phyloP scores from a whole-genome alignment of 2,888 invertebrate genomes.

The Catonia carolina region DNA sequence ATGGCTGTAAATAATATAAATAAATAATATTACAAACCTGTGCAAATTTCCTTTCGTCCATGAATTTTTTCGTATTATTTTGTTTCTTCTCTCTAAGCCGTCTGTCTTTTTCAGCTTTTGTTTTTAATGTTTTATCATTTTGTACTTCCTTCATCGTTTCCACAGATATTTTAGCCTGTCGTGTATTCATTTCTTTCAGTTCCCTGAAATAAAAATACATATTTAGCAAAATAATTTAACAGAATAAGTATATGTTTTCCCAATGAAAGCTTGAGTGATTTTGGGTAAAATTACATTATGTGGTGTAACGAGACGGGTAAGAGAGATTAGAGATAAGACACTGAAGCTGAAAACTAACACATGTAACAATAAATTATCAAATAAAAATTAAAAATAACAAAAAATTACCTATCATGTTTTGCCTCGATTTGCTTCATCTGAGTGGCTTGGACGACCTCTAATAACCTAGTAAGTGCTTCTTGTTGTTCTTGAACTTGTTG shows the following conservation, averaged over 20 bases:
- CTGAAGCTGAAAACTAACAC: no score
- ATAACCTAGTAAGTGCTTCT: slow-evolving; percentile 62
- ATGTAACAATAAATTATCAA: no score
- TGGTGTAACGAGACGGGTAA: no score
- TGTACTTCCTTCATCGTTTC: slow-evolving; percentile 94
- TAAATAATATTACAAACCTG: slow-evolving; percentile 35
- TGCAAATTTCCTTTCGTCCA: slow-evolving; percentile 82
- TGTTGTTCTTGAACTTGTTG: slow-evolving; percentile 79
- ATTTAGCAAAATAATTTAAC: no score
- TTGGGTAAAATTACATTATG: no score
- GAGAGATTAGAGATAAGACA: no score
- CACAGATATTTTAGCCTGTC: slow-evolving; percentile 93
- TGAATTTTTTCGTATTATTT: slow-evolving; percentile 95
- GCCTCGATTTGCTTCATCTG: slow-evolving; percentile 87
- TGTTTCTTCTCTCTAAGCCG: slow-evolving; percentile 91
- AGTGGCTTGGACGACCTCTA: slow-evolving; percentile 70
- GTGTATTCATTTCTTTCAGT: slow-evolving; percentile 88
- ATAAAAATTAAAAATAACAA: no score
- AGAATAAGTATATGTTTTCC: no score
- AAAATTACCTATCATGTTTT: slow-evolving; percentile 75
- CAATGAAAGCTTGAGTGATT: no score
- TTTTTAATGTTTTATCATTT: slow-evolving; percentile 93
- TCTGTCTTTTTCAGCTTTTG: slow-evolving; percentile 94
- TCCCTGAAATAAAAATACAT: slow-evolving; percentile 53
- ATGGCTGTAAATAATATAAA: neutral